These are phyloP conservation scores for Gila orcuttii DNA, from an alignment of 2,113 vertebrate species.

Conservation along the genomic window DNA sequence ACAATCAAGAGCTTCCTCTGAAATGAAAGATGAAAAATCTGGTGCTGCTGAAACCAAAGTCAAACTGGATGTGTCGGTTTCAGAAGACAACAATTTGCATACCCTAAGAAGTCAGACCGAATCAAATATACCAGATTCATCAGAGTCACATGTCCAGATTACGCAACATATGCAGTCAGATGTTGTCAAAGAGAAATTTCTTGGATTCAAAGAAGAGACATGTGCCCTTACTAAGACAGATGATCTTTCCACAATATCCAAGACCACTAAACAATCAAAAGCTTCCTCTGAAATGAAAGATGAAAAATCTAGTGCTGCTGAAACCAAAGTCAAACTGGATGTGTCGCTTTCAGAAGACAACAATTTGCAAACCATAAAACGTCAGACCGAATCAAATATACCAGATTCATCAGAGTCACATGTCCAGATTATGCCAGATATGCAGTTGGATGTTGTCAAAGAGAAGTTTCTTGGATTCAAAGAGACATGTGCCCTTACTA, in stretches of 20 bases:
- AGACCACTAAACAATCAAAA: neutral
- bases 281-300: neutral
- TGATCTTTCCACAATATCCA: neutral
- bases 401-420: conserved; percentile 9
- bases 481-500: neutral
- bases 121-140: neutral
- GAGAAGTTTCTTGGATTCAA: neutral
- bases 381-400: neutral
- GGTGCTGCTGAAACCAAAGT: conserved; percentile 19
- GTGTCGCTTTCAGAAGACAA: conserved; percentile 35
- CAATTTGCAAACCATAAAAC: neutral
- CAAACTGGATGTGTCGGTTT: conserved; percentile 37
- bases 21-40: neutral
- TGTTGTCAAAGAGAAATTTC: neutral
- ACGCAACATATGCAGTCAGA: neutral
- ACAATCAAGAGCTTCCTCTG: neutral
- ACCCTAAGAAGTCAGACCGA: neutral
- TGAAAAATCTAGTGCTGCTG: neutral
- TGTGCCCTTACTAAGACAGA: neutral
- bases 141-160: conserved; percentile 4
- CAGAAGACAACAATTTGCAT: conserved; percentile 28
- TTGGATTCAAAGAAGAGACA: neutral
- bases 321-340: conserved; percentile 45
- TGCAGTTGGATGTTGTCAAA: neutral
- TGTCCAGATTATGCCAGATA: neutral